Conservation (phyloP, 2,797 vertebrate species). For the Martes flavigula region DNA sequence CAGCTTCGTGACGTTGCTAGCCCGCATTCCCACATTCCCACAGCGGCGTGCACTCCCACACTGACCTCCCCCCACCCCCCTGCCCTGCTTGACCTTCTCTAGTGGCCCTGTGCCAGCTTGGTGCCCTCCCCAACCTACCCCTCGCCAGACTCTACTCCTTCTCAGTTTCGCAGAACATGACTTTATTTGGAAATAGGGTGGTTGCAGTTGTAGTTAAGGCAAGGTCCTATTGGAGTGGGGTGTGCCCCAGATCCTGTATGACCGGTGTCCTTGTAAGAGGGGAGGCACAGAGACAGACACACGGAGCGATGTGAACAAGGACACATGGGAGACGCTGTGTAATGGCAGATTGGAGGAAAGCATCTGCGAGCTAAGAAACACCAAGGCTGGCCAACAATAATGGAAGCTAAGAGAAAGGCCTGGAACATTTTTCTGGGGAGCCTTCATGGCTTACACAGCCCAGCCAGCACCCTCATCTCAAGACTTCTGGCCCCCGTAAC, state of each 20-base stretch:
- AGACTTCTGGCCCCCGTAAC: neutral
- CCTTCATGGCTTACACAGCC: fast-evolving
- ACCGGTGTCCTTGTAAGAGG: neutral
- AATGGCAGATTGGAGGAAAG: neutral
- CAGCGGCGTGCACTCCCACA: too few relatives aligned
- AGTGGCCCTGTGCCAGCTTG: too few relatives aligned
- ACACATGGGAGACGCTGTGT: neutral
- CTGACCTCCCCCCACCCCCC: neutral
- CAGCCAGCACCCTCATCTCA: neutral
- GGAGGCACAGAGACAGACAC: neutral
- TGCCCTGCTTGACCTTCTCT: neutral
- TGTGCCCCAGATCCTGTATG: neutral
- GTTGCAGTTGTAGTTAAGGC: neutral
- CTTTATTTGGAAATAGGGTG: neutral
- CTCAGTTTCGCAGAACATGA: neutral
- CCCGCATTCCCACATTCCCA: too few relatives aligned
- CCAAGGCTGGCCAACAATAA: fast-evolving
- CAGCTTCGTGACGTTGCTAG: neutral
- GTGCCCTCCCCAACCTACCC: fast-evolving
- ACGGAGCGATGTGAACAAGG: too few relatives aligned
- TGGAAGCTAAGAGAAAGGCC: neutral
- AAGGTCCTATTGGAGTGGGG: neutral
- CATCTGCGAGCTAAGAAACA: too few relatives aligned
- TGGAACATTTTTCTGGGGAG: neutral
- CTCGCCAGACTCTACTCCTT: neutral